Base-by-base conservation (phyloP, 2,797 vertebrate species). In the Chelidonichthys spinosus region DNA sequence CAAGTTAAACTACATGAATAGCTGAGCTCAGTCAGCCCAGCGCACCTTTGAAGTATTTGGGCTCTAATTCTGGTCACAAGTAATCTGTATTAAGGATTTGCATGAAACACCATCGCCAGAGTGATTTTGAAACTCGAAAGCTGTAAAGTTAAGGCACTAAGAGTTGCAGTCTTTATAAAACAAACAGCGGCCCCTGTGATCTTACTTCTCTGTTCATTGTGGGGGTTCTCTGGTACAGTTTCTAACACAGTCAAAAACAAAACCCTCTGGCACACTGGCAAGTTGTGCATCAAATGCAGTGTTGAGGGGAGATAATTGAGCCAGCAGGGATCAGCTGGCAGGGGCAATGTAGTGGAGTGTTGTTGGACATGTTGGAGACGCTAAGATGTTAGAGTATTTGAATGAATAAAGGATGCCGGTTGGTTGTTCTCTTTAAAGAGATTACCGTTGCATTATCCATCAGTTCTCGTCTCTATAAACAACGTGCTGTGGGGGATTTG, bases 231-330 rank as follows among this genome's bases (percentile, higher is more conserved):
- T 68, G 52, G 17, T 75, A 44, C 65, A 70, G 47, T 78, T 83
- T 84, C 63, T 55, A 82, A 71, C 72, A 64, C 78, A 82, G 76
- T 83, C 69, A 79, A 66, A 86, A 76, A 74, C 70, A 85, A 61
- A 72, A 58, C 54, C 85, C 76, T 79, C 74, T 65, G 70, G 74
- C 74, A 83, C 53, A 36, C 56, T 35, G 54, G 79, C 9, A 74
- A 86, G 68, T 76, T 81, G 17, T 63, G 81, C 75, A 79, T 87
- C 82, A 91, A 83, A 84, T 64, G n/a, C 63, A 18, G 69, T 53
- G 81, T 72, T 79, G 73, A 44, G 56, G 46, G 54, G 81, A 86
- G 81, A 86, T 90, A 86, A 90, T 82, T 85, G 78, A 84, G 82
- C 73, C 87, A 82, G 85, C 75, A 83, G 87, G 85, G 85, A 89